Conservation (phyloP, 2,888 invertebrate species). For the Drosophila suboccidentalis region DNA sequence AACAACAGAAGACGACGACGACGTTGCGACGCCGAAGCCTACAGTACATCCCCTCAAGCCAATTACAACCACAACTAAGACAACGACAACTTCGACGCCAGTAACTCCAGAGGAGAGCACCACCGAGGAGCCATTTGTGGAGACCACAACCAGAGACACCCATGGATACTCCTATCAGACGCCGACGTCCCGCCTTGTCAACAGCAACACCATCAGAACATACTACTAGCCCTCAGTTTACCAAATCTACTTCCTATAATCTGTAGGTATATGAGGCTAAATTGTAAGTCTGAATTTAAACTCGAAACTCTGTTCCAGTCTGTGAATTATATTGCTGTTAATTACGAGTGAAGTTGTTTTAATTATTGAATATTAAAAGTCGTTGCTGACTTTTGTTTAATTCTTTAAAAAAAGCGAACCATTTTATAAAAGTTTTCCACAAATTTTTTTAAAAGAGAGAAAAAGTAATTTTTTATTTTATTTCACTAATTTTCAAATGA, state of each 20-base stretch:
- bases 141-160: conserved; percentile 14
- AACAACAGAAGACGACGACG: conserved; percentile 63
- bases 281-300: conserved; percentile 10
- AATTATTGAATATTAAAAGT: too few relatives aligned
- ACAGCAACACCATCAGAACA: conserved; percentile 20
- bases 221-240: conserved; percentile 47
- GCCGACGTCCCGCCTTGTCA: conserved; percentile 19
- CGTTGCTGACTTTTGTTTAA: too few relatives aligned
- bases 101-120: conserved; percentile 49
- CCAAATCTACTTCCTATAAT: conserved; percentile 19
- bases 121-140: conserved; percentile 36
- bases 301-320: conserved; percentile 5
- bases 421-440: too few relatives aligned
- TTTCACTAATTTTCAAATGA: too few relatives aligned
- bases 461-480: too few relatives aligned
- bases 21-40: conserved; percentile 66
- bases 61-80: conserved; percentile 39
- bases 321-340: conserved; percentile 22
- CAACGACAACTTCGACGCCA: conserved; percentile 53
- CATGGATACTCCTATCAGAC: conserved; percentile 24
- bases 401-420: too few relatives aligned
- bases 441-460: too few relatives aligned
- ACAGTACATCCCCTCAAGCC: conserved; percentile 69
- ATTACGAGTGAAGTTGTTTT: conserved; percentile 29
- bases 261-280: conserved; percentile 20